Conservation (phyloP, 1,140 invertebrate species). For the Pseudomyrmex pallidus region DNA sequence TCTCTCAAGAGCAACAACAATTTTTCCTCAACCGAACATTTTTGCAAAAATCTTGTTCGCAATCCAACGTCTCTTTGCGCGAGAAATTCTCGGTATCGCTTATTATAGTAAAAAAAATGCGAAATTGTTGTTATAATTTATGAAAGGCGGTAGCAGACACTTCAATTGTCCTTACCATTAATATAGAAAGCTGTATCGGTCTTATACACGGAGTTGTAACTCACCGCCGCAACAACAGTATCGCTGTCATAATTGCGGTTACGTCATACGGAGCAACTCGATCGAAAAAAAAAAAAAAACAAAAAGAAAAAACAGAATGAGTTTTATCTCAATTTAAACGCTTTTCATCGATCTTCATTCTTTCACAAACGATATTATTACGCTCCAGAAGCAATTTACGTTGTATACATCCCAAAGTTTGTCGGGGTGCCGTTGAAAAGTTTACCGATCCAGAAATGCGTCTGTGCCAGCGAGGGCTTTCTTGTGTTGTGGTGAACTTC, state of each 20-base stretch:
- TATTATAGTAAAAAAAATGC: background rate
- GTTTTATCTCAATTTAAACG: slow-evolving; percentile 9
- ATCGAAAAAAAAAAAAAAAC: background rate
- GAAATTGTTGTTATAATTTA: background rate
- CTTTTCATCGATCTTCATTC: slow-evolving; percentile 17
- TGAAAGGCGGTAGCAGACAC: background rate
- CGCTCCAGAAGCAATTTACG: slow-evolving; percentile 33
- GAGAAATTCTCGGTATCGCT: background rate
- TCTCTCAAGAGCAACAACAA: slow-evolving; percentile 1
- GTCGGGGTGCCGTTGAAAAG: slow-evolving; percentile 17
- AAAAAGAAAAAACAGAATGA: background rate
- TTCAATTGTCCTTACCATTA: background rate
- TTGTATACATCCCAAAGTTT: slow-evolving; percentile 29
- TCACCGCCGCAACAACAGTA: background rate
- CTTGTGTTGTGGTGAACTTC: slow-evolving; percentile 3
- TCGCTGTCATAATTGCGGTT: background rate
- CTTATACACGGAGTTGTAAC: background rate
- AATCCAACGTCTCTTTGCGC: background rate
- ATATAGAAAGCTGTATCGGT: background rate
- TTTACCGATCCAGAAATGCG: slow-evolving; percentile 25
- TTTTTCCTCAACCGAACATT: slow-evolving; percentile 8
- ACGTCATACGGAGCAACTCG: too few species aligned
- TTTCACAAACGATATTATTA: slow-evolving; percentile 33
- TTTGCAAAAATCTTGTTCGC: slow-evolving; percentile 1
- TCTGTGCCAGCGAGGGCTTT: background rate